Conservation (phyloP, 23 tunicate genomes). For the Halocynthia roretzi region DNA sequence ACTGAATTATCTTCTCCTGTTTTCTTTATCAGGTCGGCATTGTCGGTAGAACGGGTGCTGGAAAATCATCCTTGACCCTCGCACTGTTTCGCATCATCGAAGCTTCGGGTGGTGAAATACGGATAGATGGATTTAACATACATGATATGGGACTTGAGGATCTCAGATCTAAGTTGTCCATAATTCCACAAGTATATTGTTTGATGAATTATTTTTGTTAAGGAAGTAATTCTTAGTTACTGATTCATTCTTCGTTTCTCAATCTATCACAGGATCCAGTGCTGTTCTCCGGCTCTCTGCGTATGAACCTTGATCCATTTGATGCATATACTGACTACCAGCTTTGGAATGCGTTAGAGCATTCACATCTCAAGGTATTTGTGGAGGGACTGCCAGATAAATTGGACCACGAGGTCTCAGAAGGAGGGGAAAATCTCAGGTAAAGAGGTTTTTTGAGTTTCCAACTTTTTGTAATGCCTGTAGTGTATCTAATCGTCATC, state of each 20-base stretch:
- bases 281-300: constrained; percentile 74
- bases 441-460: background rate
- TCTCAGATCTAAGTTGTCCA: constrained; percentile 69
- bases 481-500: too few species aligned
- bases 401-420: constrained; percentile 67
- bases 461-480: too few species aligned
- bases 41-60: constrained; percentile 95
- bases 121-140: constrained; percentile 69
- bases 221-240: too few species aligned
- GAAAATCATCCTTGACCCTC: constrained; percentile 86
- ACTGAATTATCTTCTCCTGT: too few species aligned
- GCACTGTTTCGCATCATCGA: constrained; percentile 95
- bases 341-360: constrained; percentile 89
- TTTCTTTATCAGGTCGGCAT: constrained; percentile 62
- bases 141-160: constrained; percentile 68
- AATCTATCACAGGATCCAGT: constrained; percentile 59
- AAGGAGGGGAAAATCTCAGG: constrained; percentile 95
- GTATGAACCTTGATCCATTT: constrained; percentile 95
- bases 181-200: constrained; percentile 76
- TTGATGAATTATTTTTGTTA: too few species aligned
- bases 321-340: constrained; percentile 67
- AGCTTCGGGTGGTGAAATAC: constrained; percentile 60
- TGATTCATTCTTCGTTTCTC: too few species aligned
- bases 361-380: constrained; percentile 74
- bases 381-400: constrained; percentile 57